These are phyloP conservation scores for Ophiothrix spiculata DNA, from an alignment of 35 echinoderm and acorn worm species.

Conservation along the genomic window DNA sequence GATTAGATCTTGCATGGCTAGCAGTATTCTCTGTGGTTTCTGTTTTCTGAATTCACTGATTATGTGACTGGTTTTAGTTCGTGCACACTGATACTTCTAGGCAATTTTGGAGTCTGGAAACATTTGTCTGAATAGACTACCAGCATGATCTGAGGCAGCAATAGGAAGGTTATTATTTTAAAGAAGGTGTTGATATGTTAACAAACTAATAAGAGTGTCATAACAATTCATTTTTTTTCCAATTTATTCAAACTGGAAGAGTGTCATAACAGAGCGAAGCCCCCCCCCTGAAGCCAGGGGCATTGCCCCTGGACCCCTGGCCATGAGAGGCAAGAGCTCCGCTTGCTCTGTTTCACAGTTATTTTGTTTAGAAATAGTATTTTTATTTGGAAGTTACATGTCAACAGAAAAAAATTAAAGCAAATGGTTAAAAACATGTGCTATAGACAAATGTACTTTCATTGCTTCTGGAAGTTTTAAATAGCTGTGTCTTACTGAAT, in stretches of 20 bases:
- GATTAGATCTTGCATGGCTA: constrained; percentile 5
- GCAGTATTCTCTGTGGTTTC: constrained; percentile 23
- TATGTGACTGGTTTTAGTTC: constrained; percentile 55
- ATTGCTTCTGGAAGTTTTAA: constrained; percentile 39
- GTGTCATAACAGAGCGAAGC: no score
- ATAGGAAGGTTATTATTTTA: constrained; percentile 32
- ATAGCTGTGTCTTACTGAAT: constrained; percentile 34
- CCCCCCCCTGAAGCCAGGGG: no score
- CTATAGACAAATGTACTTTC: not conserved
- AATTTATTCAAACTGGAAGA: no score
- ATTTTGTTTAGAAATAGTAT: no score
- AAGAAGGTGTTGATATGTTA: no score
- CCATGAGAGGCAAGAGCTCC: no score
- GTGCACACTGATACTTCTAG: constrained; percentile 36
- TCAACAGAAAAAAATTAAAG: constrained; percentile 31
- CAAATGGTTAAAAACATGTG: constrained; percentile 8
- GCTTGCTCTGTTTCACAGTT: no score
- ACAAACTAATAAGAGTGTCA: no score
- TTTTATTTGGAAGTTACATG: no score
- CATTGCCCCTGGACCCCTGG: no score
- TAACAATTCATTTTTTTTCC: no score
- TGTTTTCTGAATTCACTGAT: constrained; percentile 32
- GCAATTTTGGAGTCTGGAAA: constrained; percentile 47
- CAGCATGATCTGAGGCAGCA: constrained; percentile 11
- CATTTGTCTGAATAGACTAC: constrained; percentile 29